Evolutionary conservation across 2,888 invertebrate genomes (phyloP).

Genomic region (Adelphocoris suturalis): DNA sequence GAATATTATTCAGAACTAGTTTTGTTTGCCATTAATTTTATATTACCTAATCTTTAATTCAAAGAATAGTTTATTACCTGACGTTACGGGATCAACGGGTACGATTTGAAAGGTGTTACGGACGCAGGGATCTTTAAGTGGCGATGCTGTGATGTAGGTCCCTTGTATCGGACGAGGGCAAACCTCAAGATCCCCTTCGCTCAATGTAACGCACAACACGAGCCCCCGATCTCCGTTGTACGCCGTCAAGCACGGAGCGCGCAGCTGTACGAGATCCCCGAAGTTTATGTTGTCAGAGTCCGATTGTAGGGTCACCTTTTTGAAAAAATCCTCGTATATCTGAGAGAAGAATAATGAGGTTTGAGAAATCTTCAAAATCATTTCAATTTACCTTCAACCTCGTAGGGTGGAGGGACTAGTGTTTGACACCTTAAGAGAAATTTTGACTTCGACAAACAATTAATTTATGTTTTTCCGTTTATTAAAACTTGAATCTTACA

Average conservation of each 20-base stretch:
- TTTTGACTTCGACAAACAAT: no score
- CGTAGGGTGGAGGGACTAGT: no score
- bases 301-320: constrained; percentile 9
- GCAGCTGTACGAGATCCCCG: constrained; percentile 40
- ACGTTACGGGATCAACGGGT: neutral
- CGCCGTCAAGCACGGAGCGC: neutral
- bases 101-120: constrained; percentile 55
- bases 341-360: neutral
- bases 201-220: neutral
- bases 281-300: neutral
- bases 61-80: neutral
- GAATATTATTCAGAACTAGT: no score
- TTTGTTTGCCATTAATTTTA: no score
- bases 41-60: no score
- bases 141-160: neutral
- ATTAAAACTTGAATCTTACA: no score
- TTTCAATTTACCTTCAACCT: no score
- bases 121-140: constrained; percentile 9
- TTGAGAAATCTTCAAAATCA: neutral
- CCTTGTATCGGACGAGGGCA: neutral
- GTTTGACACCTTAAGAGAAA: no score
- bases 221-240: neutral
- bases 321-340: constrained; percentile 33
- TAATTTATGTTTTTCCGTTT: no score
- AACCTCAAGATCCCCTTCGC: constrained; percentile 27